Percentiles rank a stretch among this genome's conserved stretches.
Evolutionary conservation across 2,888 invertebrate species (phyloP).

Genomic region (Sinohyriopsis cumingii): DNA sequence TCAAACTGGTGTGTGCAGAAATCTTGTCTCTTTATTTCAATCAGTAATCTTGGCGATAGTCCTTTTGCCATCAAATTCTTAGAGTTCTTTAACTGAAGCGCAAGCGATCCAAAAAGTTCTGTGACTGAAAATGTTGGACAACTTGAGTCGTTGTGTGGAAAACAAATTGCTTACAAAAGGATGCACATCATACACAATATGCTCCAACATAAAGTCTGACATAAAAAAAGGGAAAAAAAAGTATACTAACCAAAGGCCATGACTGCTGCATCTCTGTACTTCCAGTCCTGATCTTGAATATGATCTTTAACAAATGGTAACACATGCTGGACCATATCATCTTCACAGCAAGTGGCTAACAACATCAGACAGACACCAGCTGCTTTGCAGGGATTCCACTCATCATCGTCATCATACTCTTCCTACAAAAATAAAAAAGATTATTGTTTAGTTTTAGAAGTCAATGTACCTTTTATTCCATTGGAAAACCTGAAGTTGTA

Average conservation of each 20-base stretch:
- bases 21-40: too few relatives aligned
- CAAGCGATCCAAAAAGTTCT: too few relatives aligned
- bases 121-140: too few relatives aligned
- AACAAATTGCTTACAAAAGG: too few relatives aligned
- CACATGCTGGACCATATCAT: slow-evolving; percentile 95
- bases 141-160: too few relatives aligned
- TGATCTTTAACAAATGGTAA: slow-evolving; percentile 96
- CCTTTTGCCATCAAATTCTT: too few relatives aligned
- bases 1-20: too few relatives aligned
- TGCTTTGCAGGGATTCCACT: slow-evolving; percentile 99
- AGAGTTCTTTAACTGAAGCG: too few relatives aligned
- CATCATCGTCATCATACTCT: slow-evolving; percentile 97
- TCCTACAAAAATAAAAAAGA: slow-evolving; percentile 61
- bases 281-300: slow-evolving; percentile 93
- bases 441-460: background rate
- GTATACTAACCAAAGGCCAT: slow-evolving; percentile 90
- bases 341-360: slow-evolving; percentile 96
- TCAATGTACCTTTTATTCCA: background rate
- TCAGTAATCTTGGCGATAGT: too few relatives aligned
- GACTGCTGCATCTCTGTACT: slow-evolving; percentile 91
- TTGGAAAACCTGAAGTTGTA: background rate
- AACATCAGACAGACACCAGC: slow-evolving; percentile 99
- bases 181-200: too few relatives aligned
- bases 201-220: too few relatives aligned
- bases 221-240: background rate